These are phyloP conservation scores for Monodelphis domestica DNA, from an alignment of 2,797 vertebrate genomes.

Conservation along the genomic window DNA sequence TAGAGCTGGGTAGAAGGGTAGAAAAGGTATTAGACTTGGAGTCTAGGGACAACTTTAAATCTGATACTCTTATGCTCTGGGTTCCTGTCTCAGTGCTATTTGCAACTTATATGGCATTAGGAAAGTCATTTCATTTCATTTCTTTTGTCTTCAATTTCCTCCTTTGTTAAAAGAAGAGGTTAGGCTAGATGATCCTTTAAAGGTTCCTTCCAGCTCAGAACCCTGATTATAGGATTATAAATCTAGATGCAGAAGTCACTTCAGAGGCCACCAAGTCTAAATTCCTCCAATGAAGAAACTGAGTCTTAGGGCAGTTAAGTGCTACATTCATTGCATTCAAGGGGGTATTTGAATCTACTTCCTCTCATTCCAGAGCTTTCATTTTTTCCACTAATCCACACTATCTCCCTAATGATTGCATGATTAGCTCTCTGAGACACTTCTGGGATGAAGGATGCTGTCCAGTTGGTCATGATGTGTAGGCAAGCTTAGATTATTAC, in stretches of 20 bases:
- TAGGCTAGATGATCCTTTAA: neutral
- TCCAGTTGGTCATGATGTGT: neutral
- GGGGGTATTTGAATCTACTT: neutral
- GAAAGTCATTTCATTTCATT: neutral
- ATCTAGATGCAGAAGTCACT: fast-evolving
- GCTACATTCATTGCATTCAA: fast-evolving
- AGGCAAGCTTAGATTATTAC: neutral
- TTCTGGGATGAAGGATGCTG: neutral
- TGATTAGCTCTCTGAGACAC: neutral
- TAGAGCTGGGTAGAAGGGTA: fast-evolving
- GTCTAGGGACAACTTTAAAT: neutral
- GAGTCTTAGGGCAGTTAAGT: neutral
- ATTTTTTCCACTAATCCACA: neutral
- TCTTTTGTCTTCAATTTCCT: neutral
- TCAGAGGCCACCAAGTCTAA: fast-evolving
- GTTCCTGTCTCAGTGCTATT: neutral
- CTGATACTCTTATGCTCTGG: neutral
- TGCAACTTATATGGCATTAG: neutral
- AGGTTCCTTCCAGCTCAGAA: neutral
- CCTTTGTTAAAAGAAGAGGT: neutral
- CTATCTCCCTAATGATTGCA: neutral
- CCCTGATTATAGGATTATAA: fast-evolving
- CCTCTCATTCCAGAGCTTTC: neutral
- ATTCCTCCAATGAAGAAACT: neutral
- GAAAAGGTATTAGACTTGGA: neutral